Percentiles rank a stretch among this genome's conserved stretches.
These are phyloP conservation scores for Drosophila testacea DNA, from an alignment of 2,888 invertebrate genomes.

Conservation along the genomic window DNA sequence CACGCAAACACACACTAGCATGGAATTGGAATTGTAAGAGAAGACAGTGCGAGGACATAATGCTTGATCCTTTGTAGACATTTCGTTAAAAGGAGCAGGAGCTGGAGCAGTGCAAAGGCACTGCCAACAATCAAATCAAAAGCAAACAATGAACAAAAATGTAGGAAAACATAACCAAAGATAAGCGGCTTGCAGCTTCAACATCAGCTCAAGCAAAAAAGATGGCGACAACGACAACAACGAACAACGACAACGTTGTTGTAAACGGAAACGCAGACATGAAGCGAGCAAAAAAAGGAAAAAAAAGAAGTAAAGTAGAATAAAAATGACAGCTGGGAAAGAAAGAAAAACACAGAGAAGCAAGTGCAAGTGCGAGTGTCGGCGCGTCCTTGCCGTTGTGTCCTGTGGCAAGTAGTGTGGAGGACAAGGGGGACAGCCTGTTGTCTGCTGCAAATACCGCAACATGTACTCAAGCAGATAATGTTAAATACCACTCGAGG, in stretches of 20 bases:
- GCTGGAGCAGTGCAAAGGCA: conserved; percentile 39
- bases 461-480: conserved; percentile 83
- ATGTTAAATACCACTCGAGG: conserved; percentile 82
- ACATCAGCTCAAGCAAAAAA: conserved; percentile 21
- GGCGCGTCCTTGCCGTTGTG: conserved; percentile 68
- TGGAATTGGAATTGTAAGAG: conserved; percentile 16
- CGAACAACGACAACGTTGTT: conserved; percentile 44
- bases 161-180: conserved; percentile 81
- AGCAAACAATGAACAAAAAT: conserved; percentile 81
- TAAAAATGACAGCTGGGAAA: conserved; percentile 50
- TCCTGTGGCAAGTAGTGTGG: conserved; percentile 19
- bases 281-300: conserved; percentile 8
- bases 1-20: conserved; percentile 15
- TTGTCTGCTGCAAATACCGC: conserved; percentile 82
- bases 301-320: conserved; percentile 6
- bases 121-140: conserved; percentile 81
- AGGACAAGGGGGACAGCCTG: conserved; percentile 39
- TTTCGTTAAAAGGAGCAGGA: conserved; percentile 77
- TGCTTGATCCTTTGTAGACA: conserved; percentile 80
- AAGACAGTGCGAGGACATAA: conserved; percentile 47
- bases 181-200: conserved; percentile 73
- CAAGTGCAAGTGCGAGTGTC: conserved; percentile 54
- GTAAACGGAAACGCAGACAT: conserved; percentile 76
- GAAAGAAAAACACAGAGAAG: conserved; percentile 24
- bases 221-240: conserved; percentile 19